A percentile compares a stretch with the other conserved stretches of the same genome.
Evolutionary conservation across 53 echinoderm and acorn worm species (phyloP).

Genomic region (Temnopleurus reevesii): DNA sequence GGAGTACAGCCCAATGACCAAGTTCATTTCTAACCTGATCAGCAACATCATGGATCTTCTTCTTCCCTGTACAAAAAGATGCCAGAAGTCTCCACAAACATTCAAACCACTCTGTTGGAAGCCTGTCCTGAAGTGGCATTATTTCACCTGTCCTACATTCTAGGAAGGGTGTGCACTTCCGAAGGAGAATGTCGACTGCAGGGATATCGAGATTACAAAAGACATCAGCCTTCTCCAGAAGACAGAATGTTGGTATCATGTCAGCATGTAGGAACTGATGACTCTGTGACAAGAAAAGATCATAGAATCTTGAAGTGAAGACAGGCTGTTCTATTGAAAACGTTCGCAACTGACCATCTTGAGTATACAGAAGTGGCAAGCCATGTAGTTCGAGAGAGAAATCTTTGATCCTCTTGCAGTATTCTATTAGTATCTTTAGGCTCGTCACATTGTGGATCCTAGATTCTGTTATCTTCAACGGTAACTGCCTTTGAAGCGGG

Average conservation of each 20-base stretch:
- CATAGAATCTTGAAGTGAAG: background rate
- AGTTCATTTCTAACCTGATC: background rate
- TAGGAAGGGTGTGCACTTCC: background rate
- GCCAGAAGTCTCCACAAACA: slow-evolving; percentile 17
- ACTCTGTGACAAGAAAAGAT: background rate
- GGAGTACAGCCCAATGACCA: background rate
- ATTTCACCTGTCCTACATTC: background rate
- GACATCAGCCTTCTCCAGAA: background rate
- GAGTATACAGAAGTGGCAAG: slow-evolving; percentile 8
- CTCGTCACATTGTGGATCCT: background rate
- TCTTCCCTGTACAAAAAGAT: background rate
- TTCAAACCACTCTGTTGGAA: background rate
- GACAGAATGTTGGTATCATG: background rate
- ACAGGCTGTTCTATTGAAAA: slow-evolving; percentile 3
- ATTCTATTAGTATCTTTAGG: background rate
- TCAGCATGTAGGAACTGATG: background rate
- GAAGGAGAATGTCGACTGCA: background rate
- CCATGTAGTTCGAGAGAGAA: background rate
- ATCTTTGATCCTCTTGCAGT: background rate
- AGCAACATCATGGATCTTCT: background rate
- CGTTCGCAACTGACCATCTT: background rate
- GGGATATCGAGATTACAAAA: slow-evolving; percentile 5
- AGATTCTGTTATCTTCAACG: background rate
- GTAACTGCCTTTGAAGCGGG: slow-evolving; percentile 13
- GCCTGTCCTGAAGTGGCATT: background rate